phyloP scores from a whole-genome alignment of 2,888 invertebrate genomes.

The Rambutsinella grinnellia region DNA sequence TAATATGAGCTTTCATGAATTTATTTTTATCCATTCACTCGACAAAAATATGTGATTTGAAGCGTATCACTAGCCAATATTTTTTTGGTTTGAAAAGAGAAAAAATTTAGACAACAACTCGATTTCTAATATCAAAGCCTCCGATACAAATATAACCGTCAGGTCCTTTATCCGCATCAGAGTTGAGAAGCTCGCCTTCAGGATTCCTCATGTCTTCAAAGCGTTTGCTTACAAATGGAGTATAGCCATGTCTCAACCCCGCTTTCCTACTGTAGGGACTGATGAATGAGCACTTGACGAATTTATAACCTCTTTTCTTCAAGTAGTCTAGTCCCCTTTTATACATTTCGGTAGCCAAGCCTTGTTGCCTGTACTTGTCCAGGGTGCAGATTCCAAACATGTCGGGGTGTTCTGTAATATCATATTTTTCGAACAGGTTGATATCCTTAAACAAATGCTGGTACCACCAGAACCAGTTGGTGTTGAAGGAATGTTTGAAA shows the following conservation, averaged over 20 bases:
- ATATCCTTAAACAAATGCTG: conserved; percentile 10
- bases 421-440: conserved; percentile 20
- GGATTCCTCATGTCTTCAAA: conserved; percentile 34
- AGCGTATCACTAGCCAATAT: too few species aligned
- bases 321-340: conserved; percentile 20
- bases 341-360: conserved; percentile 47
- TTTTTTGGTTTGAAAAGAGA: too few species aligned
- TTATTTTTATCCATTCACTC: too few species aligned
- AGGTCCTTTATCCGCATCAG: conserved; percentile 36
- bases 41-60: too few species aligned
- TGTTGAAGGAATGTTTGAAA: conserved; percentile 11
- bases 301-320: conserved; percentile 18
- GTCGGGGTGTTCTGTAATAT: conserved; percentile 30
- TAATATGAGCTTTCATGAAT: too few species aligned
- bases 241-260: conserved; percentile 39
- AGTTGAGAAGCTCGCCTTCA: conserved; percentile 37
- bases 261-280: conserved; percentile 45
- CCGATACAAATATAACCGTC: conserved; percentile 37
- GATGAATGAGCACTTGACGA: conserved; percentile 40
- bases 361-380: conserved; percentile 32
- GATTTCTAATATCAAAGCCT: conserved; percentile 14
- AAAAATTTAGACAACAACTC: too few species aligned
- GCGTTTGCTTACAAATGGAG: conserved; percentile 8
- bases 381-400: conserved; percentile 45
- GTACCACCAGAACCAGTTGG: background rate